A percentile compares a stretch with the other conserved stretches of the same genome.
phyloP scores from a whole-genome alignment of 2,888 invertebrate genomes.

The Aradus depressus region DNA sequence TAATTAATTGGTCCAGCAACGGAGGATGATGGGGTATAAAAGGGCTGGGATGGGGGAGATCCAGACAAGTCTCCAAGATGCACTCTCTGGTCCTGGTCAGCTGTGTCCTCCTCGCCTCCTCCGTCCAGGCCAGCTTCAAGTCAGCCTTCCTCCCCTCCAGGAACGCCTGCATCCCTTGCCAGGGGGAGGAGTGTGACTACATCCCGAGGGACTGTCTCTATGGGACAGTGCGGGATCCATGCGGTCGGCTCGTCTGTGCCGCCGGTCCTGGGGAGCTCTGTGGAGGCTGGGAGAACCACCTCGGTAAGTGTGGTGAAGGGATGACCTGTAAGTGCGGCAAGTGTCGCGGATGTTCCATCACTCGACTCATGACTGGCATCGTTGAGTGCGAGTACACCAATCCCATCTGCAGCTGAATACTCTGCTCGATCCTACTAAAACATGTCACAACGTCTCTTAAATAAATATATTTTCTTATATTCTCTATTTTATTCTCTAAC shows the following conservation, averaged over 20 bases:
- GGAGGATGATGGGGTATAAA: too few species aligned
- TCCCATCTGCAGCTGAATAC: conserved; percentile 12
- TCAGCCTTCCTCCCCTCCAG: too few species aligned
- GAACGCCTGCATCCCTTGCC: conserved; percentile 27
- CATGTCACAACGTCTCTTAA: too few species aligned
- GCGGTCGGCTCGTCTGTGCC: conserved; percentile 15
- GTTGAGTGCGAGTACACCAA: conserved; percentile 21
- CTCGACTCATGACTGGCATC: conserved; percentile 13
- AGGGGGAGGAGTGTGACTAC: conserved; percentile 22
- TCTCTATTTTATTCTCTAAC: too few species aligned
- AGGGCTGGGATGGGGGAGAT: too few species aligned
- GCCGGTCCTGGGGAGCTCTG: conserved; percentile 19
- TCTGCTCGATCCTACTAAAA: too few species aligned
- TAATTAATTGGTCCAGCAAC: too few species aligned
- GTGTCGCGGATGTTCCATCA: conserved; percentile 20
- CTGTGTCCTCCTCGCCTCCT: too few species aligned
- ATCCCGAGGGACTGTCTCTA: conserved; percentile 11
- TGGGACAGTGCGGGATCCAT: conserved; percentile 15
- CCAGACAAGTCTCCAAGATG: too few species aligned
- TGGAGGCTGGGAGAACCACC: conserved; percentile 20
- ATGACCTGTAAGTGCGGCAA: conserved; percentile 22
- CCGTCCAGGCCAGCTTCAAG: too few species aligned
- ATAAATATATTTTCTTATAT: too few species aligned
- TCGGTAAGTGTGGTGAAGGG: conserved; percentile 22
- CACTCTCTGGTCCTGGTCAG: too few species aligned